Evolutionary conservation across 2,888 invertebrate species (phyloP).

Genomic region (Harpagoxenus sublaevis): DNA sequence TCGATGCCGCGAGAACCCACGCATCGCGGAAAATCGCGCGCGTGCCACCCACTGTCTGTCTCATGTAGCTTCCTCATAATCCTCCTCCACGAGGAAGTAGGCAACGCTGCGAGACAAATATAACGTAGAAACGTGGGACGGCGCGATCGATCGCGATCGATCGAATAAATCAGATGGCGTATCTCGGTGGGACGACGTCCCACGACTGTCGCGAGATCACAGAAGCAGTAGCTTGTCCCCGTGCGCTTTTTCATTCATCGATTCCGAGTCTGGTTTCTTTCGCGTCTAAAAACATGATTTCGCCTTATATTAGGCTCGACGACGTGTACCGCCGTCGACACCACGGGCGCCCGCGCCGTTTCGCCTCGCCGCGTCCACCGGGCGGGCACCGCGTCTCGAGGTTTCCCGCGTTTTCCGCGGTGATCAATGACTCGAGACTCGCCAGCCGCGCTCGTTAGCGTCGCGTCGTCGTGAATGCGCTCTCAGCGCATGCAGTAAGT

Average conservation of each 20-base stretch:
- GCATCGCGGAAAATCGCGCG: slow-evolving; percentile 59
- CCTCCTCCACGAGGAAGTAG: slow-evolving; percentile 18
- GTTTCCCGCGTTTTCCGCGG: slow-evolving; percentile 57
- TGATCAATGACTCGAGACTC: slow-evolving; percentile 80
- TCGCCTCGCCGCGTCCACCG: slow-evolving; percentile 11
- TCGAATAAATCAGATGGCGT: slow-evolving; percentile 64
- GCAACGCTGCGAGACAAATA: background rate
- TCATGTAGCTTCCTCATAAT: background rate
- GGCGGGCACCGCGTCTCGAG: background rate
- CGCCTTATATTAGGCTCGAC: slow-evolving; percentile 72
- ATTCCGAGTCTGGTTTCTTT: slow-evolving; percentile 60
- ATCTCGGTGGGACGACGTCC: slow-evolving; percentile 79
- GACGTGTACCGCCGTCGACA: slow-evolving; percentile 27
- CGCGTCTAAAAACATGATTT: slow-evolving; percentile 76
- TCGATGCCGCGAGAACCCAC: slow-evolving; percentile 54
- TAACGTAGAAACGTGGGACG: slow-evolving; percentile 44
- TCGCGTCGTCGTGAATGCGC: slow-evolving; percentile 27
- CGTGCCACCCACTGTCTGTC: background rate
- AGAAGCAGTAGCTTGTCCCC: slow-evolving; percentile 6
- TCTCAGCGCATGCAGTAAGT: background rate
- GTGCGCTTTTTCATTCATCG: slow-evolving; percentile 77
- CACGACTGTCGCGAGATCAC: slow-evolving; percentile 59
- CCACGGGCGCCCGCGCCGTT: slow-evolving; percentile 1
- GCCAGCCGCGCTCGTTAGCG: slow-evolving; percentile 21
- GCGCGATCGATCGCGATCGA: slow-evolving; percentile 27